Conservation (phyloP, 2,113 vertebrate species). For the Chloroceryle aenea region DNA sequence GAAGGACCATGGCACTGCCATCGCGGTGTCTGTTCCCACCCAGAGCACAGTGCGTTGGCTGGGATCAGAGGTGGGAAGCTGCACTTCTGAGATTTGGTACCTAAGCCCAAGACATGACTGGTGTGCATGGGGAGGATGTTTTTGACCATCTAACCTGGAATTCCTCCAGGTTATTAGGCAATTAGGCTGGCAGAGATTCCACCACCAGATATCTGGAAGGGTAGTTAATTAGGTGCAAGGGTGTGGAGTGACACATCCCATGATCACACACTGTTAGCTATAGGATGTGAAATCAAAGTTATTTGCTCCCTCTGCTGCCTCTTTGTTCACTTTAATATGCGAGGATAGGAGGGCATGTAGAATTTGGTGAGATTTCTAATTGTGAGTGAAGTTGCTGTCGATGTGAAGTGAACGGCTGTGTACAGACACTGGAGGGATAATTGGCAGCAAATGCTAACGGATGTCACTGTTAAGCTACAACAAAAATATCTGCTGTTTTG, state of each 20-base stretch:
- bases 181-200: too few relatives aligned
- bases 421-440: slow-evolving; percentile 1
- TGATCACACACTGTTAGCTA: not conserved
- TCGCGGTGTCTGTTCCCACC: not conserved
- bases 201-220: not conserved
- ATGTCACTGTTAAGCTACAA: slow-evolving; percentile 24
- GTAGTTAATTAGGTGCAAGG: not conserved
- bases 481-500: not conserved
- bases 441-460: slow-evolving; percentile 39
- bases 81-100: not conserved
- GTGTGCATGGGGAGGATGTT: accelerated
- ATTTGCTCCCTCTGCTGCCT: not conserved
- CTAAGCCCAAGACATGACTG: not conserved
- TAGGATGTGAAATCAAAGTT: not conserved
- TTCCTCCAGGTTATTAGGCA: not conserved
- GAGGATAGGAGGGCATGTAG: not conserved
- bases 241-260: not conserved
- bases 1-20: accelerated
- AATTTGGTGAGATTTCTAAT: not conserved
- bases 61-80: not conserved
- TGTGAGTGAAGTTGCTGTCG: not conserved
- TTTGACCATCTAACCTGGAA: not conserved
- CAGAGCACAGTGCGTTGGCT: accelerated
- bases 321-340: not conserved
- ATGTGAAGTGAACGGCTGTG: not conserved